These are phyloP conservation scores for Pagetopsis macropterus DNA, from an alignment of 2,797 vertebrate species.

Conservation along the genomic window DNA sequence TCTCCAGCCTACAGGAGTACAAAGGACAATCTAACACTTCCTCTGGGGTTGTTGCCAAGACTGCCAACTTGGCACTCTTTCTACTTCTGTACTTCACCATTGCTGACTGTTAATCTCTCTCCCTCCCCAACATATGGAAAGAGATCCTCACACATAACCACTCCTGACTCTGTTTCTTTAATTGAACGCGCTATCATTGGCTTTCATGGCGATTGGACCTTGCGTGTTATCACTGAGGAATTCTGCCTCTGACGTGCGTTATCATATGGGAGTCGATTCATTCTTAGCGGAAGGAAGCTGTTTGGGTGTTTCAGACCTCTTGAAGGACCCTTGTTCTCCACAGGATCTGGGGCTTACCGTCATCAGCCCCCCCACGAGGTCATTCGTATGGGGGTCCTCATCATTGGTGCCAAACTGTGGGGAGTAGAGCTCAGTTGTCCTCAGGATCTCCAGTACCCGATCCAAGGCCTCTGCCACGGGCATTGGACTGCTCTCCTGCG, in stretches of 20 bases:
- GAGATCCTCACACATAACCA: slow-evolving; percentile 26
- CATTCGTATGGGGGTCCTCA: slow-evolving; percentile 95
- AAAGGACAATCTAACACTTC: slow-evolving; percentile 87
- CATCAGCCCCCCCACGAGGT: slow-evolving; percentile 96
- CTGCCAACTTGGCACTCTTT: slow-evolving; percentile 85
- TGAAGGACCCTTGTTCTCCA: slow-evolving; percentile 5
- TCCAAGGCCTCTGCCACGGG: slow-evolving; percentile 95
- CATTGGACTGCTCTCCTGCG: slow-evolving; percentile 95
- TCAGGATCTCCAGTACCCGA: slow-evolving; percentile 94
- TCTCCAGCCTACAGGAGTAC: slow-evolving; percentile 82
- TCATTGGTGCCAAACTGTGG: slow-evolving; percentile 94
- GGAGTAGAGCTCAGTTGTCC: slow-evolving; percentile 95
- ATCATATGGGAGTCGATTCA: slow-evolving; percentile 43
- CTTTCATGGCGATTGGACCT: slow-evolving; percentile 16
- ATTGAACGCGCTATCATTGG: slow-evolving; percentile 2
- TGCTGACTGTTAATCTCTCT: slow-evolving; percentile 59
- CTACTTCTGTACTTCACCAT: slow-evolving; percentile 70
- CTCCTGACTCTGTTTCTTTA: slow-evolving; percentile 14
- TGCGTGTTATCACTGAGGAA: slow-evolving; percentile 35
- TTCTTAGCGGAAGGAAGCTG: slow-evolving; percentile 39
- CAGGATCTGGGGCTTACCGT: slow-evolving; percentile 84
- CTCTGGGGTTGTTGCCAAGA: slow-evolving; percentile 83
- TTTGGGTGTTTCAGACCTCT: slow-evolving; percentile 45
- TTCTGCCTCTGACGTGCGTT: slow-evolving; percentile 34
- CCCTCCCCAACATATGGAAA: slow-evolving; percentile 29